Evolutionary conservation across 37 sponge, comb jelly and placozoan genomes (phyloP), one percentile per base, ranked within the genome.

Genomic region (Halisarca cf. caerulea): DNA sequence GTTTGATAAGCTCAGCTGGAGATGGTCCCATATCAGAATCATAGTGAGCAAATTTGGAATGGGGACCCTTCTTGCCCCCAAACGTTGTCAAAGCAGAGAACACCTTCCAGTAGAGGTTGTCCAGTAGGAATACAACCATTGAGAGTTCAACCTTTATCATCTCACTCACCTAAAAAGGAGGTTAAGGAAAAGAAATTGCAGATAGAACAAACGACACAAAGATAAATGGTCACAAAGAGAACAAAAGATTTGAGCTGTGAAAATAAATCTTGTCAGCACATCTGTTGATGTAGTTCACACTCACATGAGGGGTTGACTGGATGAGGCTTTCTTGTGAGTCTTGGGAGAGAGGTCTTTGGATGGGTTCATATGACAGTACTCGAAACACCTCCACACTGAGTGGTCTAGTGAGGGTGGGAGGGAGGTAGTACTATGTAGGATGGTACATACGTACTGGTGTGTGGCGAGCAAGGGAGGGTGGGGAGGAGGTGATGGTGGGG

Each of bases 91-190:
- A 59, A 11, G 81, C 9, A n/a, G 66, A 28, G 25, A 27, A 64
- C 41, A 90, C 53, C 43, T 90, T 93, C 51, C 45, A 36, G 66
- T 43, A 40, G 40, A 93, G 84, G 83, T 87, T 88, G 17, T 90
- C 66, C n/a, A 93, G 88, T 0, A 93, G 86, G 71, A 93, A 86
- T 7, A 85, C 20, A 21, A 93, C 66, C 80, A 90, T 92, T 3
- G 84, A 79, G 5, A 88, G 92, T 44, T 78, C 61, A 0, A 93
- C 23, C 0, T 24, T 30, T 37, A 87, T 59, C 58, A 86, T 85
- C 32, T 92, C 92, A 44, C 44, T 78, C 69, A 81, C 85, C 68
- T 43, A 44, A 77, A 37, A 41, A 25, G 78, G 44, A n/a, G n/a
- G n/a, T n/a, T n/a, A n/a, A n/a, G n/a, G n/a, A n/a, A n/a, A n/a